phyloP scores from a whole-genome alignment of 2,797 vertebrate species.

The Antrozous pallidus region DNA sequence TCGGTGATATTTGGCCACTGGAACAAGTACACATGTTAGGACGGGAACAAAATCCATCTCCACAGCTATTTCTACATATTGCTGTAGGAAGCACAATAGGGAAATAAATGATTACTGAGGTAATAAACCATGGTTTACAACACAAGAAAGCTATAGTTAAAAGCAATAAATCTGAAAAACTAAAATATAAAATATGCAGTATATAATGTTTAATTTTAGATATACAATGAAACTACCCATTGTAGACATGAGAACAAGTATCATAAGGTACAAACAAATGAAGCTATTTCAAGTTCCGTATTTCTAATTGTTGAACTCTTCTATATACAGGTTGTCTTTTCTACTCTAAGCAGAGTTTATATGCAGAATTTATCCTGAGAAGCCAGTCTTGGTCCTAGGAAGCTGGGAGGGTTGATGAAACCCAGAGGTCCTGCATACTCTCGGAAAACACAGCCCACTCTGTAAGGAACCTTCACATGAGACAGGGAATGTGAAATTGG shows the following conservation, averaged over 20 bases:
- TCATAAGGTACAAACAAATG: neutral
- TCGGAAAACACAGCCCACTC: neutral
- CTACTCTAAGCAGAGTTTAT: neutral
- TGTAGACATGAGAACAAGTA: neutral
- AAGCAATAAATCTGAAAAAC: neutral
- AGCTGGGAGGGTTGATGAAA: neutral
- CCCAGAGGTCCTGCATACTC: neutral
- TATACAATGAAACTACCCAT: neutral
- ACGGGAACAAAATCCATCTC: constrained; percentile 87
- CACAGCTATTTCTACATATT: constrained; percentile 86
- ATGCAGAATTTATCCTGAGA: neutral
- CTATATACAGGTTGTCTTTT: neutral
- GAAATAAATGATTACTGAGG: constrained; percentile 34
- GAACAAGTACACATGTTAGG: constrained; percentile 88
- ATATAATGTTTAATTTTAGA: neutral
- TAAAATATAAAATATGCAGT: neutral
- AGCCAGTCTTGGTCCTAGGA: neutral
- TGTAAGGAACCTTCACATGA: neutral
- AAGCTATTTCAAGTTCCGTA: neutral
- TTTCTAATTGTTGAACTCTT: neutral
- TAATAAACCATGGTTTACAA: neutral
- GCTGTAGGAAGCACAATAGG: constrained; percentile 77
- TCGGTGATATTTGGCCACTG: constrained; percentile 84
- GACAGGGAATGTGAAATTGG: neutral
- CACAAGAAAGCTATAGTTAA: neutral